Percentiles rank a stretch among this genome's conserved stretches.
Evolutionary conservation across 1,140 invertebrate genomes (phyloP).

Genomic region (Hylaeus anthracinus): DNA sequence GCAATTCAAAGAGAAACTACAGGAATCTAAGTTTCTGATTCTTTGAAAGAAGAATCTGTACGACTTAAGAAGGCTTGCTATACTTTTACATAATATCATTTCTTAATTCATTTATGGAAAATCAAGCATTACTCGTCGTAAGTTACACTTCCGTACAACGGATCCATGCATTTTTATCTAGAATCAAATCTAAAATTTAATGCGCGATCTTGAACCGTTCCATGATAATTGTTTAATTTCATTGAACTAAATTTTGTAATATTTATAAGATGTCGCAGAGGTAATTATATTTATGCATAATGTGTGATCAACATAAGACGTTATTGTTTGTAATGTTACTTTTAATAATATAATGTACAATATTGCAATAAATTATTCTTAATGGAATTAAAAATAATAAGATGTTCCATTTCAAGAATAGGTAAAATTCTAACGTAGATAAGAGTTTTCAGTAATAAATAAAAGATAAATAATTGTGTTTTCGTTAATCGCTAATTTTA

Average conservation of each 20-base stretch:
- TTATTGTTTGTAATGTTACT: conserved; percentile 56
- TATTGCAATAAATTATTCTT: conserved; percentile 60
- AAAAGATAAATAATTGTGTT: too few species aligned
- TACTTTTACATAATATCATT: conserved; percentile 6
- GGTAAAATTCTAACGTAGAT: too few species aligned
- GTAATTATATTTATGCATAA: conserved; percentile 12
- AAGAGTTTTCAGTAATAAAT: too few species aligned
- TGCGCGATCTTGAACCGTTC: neutral
- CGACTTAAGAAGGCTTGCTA: neutral
- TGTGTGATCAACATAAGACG: conserved; percentile 12
- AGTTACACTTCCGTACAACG: conserved; percentile 12
- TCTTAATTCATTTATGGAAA: neutral
- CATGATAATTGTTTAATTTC: conserved; percentile 19
- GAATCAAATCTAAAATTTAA: neutral
- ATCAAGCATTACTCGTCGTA: neutral
- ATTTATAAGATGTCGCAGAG: conserved; percentile 4
- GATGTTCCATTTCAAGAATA: too few species aligned
- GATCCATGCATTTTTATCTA: conserved; percentile 20
- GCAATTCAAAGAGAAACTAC: neutral
- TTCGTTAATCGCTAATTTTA: too few species aligned
- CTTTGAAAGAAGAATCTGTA: neutral
- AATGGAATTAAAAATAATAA: neutral
- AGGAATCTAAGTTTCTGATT: neutral
- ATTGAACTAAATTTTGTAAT: conserved; percentile 25
- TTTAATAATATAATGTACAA: conserved; percentile 48